Conservation (phyloP, 2,797 vertebrate species). For the Eulemur albifrons region DNA sequence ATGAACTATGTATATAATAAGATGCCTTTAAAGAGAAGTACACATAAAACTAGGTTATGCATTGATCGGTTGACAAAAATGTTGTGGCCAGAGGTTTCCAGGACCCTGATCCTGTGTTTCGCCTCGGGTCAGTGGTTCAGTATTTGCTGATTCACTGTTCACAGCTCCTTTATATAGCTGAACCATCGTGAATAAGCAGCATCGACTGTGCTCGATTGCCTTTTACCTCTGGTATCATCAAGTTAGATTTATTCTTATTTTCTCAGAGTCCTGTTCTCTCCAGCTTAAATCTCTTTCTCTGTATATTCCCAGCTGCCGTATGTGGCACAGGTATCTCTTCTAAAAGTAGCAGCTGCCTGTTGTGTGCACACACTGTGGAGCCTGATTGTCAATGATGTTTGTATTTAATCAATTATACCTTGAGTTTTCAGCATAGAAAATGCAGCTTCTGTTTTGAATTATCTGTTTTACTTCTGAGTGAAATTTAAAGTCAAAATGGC, state of each 20-base stretch:
- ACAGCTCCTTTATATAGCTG: neutral
- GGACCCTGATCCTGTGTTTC: neutral
- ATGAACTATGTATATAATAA: neutral
- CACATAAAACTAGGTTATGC: neutral
- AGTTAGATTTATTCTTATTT: neutral
- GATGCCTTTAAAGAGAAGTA: neutral
- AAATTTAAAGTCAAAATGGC: slow-evolving; percentile 16
- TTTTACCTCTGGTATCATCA: neutral
- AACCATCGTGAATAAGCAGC: neutral
- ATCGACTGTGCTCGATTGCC: neutral
- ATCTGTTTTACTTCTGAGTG: neutral
- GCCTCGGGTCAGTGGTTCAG: neutral
- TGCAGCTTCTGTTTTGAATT: neutral
- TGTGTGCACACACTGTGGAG: neutral
- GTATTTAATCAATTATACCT: neutral
- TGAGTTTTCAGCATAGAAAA: neutral
- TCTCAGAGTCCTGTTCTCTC: neutral
- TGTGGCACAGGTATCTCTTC: neutral
- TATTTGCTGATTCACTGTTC: neutral
- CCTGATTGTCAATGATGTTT: neutral
- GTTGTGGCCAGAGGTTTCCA: neutral
- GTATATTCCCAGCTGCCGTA: neutral
- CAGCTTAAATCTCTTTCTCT: neutral
- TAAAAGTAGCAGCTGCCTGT: neutral
- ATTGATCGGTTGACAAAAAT: neutral